Evolutionary conservation across 2,888 invertebrate species (phyloP), one percentile per base, ranked within the genome.

Genomic region (Oscheius sp.): DNA sequence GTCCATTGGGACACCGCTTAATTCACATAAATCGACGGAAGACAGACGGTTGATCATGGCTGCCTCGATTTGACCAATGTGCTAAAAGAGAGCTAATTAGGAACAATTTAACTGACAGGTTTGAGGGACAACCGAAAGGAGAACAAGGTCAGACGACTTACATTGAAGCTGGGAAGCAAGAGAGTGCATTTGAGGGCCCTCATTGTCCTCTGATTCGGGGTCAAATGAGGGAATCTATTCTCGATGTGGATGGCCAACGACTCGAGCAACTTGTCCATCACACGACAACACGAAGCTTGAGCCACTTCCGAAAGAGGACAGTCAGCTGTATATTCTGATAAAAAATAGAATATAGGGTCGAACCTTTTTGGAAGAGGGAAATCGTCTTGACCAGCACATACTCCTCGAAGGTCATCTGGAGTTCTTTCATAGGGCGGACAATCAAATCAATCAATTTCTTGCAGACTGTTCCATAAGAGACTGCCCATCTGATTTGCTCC

Each of bases 331-430:
- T 41, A 9, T 41, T 6, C 7, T n/a, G 21, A 1, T 55, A 13
- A 3, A 18, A 53, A 25, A 55, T 25, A 6, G 16, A 56, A 41
- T 2, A 18, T 29, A 21, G 2, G n/a, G 21, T n/a, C 27, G 7
- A 21, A 84, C 84, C 82, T 71, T 73, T 74, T 41, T 84, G 84
- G 74, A 83, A 84, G 45, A 83, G 76, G 12, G 81, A 76, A 58
- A 83, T 79, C n/a, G 84, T 78, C 76, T 84, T 84, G 64, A 83
- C 73, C 35, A 84, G 74, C n/a, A 76, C 78, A 70, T 82, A 84
- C 66, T 84, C 84, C 69, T 81, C 81, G 46, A 77, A 78, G 27
- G 79, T 82, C 35, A 84, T 77, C 69, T 83, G 76, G 69, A 84
- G 52, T 69, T 82, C 84, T 52, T 72, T 75, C 80, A 84, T 82